Percentiles rank a stretch among this genome's conserved stretches.
phyloP scores from a whole-genome alignment of 2,888 invertebrate species.

The Willowsia nigromaculata region DNA sequence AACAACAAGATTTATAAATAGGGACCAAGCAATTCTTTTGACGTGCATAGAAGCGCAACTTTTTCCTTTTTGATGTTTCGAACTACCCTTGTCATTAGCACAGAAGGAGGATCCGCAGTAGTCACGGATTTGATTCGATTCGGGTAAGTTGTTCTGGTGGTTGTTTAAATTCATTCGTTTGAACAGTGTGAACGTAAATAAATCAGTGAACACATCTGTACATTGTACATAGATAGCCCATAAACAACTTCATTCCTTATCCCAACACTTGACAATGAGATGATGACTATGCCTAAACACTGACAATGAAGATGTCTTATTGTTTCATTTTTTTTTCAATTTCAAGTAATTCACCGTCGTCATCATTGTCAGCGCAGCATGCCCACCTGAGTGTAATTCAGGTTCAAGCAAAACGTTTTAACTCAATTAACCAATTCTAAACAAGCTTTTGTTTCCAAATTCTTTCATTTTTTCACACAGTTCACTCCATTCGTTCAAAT shows the following conservation, averaged over 20 bases:
- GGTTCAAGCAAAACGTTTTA: conserved; percentile 71
- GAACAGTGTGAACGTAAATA: too few species aligned
- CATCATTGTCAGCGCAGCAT: conserved; percentile 51
- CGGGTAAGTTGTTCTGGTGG: too few species aligned
- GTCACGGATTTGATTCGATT: conserved; percentile 50
- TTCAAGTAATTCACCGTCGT: conserved; percentile 61
- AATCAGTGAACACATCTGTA: not conserved
- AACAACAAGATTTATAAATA: conserved; percentile 40
- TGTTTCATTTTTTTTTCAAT: conserved; percentile 54
- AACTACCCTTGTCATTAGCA: conserved; percentile 1
- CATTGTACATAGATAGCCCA: not conserved
- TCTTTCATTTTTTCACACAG: conserved; percentile 45
- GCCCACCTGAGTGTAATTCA: conserved; percentile 66
- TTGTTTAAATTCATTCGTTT: not conserved
- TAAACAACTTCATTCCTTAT: not conserved
- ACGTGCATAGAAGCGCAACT: conserved; percentile 29
- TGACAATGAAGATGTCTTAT: conserved; percentile 62
- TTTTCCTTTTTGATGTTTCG: conserved; percentile 41
- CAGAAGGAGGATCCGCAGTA: conserved; percentile 36
- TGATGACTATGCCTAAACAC: conserved; percentile 45
- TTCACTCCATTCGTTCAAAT: not conserved
- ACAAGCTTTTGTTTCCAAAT: conserved; percentile 62
- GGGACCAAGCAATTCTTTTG: conserved; percentile 22
- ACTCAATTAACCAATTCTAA: conserved; percentile 71
- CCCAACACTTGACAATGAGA: not conserved